Evolutionary conservation across 2,113 vertebrate genomes (phyloP), one percentile per base, ranked within the genome.

Genomic region (Sigmodon hispidus): DNA sequence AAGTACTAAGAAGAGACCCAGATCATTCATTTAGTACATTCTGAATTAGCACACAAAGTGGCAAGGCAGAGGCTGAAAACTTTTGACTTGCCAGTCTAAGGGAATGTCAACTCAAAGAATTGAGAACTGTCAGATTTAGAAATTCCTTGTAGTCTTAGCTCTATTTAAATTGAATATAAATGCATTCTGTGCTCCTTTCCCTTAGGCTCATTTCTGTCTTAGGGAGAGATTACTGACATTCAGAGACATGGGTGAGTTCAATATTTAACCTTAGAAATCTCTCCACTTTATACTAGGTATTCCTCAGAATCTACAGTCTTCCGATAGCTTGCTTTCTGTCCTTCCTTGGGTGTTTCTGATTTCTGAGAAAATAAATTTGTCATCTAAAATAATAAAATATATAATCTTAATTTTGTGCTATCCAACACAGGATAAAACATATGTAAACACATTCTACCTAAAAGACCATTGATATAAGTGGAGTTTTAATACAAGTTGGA

Each of bases 11-110:
- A 61, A 65, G 61, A 52, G 45, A 89, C 55, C 61, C 87, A 65
- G 45, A 29, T 11, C 52, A 90, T 87, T 92, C 94, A 92, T 90
- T 83, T 76, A 95, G 93, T 72, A 63, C 19, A 70, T 21, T 57
- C 36, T 43, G 52, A 81, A 67, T 95, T 92, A 89, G 52, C 50
- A 80, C 40, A 40, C 79, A 52, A 76, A 36, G 31, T 19, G 79
- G 19, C 50, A 88, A 72, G 43, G 86, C 17, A 50, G 31, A 40
- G 31, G 1, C 65, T 87, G 67, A 63, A 75, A 93, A 75, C 29
- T 45, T 34, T 63, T 63, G 75, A 85, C 63, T 67, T 45, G 50
- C 83, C 31, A 57, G 67, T 13, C 55, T 67, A 50, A 61, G 57
- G 36, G 19, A 69, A 75, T 34, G 21, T 75, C 19, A 4, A 24